Conservation (phyloP, 2,113 vertebrate genomes). For the Atherinomorus stipes region DNA sequence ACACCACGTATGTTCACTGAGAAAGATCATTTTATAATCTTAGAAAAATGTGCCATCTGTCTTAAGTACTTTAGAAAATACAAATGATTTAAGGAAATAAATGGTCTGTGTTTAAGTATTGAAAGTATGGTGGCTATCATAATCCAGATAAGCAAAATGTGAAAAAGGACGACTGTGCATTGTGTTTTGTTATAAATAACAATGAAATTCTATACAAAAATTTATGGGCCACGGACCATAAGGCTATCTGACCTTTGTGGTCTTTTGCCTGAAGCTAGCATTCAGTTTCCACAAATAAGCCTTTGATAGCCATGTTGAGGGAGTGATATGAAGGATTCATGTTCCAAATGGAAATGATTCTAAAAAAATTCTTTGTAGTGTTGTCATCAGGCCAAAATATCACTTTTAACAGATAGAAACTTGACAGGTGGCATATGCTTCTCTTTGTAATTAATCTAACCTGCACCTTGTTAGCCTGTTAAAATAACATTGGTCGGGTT, state of each 20-base stretch:
- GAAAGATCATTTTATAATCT: slow-evolving; percentile 3
- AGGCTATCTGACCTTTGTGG: slow-evolving; percentile 3
- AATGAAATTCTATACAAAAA: not conserved
- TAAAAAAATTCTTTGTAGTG: not conserved
- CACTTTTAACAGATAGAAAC: no score
- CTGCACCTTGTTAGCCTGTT: no score
- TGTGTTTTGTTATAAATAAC: not conserved
- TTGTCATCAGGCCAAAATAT: no score
- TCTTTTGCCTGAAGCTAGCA: not conserved
- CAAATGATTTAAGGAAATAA: slow-evolving; percentile 3
- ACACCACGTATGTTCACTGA: not conserved
- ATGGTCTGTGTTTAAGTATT: slow-evolving; percentile 9
- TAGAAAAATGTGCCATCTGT: slow-evolving; percentile 6
- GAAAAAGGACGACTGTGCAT: not conserved
- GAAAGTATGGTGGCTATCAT: not conserved
- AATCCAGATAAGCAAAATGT: not conserved
- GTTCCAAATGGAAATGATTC: not conserved
- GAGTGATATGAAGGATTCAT: not conserved
- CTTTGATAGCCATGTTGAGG: slow-evolving; percentile 9
- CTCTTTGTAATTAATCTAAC: no score
- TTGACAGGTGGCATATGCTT: no score
- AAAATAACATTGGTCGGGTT: no score
- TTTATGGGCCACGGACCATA: not conserved
- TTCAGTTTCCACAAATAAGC: slow-evolving; percentile 8
- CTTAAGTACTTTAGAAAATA: not conserved